Base-by-base conservation (phyloP, 2,888 invertebrate genomes). In the Nomada goodeniana region DNA sequence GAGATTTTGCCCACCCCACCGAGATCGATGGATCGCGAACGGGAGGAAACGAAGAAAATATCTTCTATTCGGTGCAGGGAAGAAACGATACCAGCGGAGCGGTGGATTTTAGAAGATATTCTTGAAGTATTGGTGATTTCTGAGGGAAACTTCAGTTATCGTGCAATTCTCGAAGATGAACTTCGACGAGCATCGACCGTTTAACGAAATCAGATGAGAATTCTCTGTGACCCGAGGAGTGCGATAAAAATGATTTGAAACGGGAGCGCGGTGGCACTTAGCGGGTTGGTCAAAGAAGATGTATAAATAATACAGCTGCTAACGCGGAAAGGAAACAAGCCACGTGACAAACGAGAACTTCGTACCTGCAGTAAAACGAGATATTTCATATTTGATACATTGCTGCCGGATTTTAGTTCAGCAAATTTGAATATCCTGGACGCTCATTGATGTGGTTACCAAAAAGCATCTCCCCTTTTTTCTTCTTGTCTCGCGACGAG, bases 321-420 rank as follows among this genome's bases (percentile, higher is more conserved):
- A 80, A 83, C 76, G 80, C 23, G 67, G 26, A 61, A 36, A 70
- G 52, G 70, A 60, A 73, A 69, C 69, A 61, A 47, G n/a, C 23
- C 1, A 52, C 57, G 15, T 29, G 77, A 70, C 50, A 47, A 71
- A 57, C 47, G 23, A 29, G 18, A 67, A 42, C 57, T 61, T 59
- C 11, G 20, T 42, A 42, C 29, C 64, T 42, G 20, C n/a, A 52
- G 52, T n/a, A 50, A 76, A 77, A 65, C 42, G 52, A 60, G 42
- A 36, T 44, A 26, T 20, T 15, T 29, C n/a, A 13, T 69, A 47
- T 57, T 68, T 29, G 47, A 20, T 70, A 9, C 4, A 23, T 55
- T 20, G 11, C 55, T 57, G 23, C 13, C 23, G 23, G 2, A 11
- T 60, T 47, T 47, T 13, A 13, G 13, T 47, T 13, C 7, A 47